phyloP scores from a whole-genome alignment of 1,140 invertebrate species.

The Caerostris extrusa region DNA sequence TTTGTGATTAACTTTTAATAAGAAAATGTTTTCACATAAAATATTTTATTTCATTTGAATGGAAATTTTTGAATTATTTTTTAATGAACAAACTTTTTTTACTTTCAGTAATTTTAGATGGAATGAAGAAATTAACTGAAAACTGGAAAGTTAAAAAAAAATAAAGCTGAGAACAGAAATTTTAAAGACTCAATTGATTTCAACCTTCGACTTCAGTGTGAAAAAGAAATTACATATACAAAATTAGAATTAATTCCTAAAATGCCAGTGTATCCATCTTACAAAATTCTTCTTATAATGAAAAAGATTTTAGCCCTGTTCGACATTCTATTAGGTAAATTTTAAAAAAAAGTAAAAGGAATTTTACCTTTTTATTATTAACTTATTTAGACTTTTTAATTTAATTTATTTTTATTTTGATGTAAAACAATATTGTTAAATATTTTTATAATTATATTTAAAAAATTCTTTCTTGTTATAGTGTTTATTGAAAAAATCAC shows the following conservation, averaged over 20 bases:
- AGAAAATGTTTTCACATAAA: too few species aligned
- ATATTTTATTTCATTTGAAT: too few species aligned
- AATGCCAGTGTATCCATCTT: neutral
- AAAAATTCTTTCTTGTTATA: too few species aligned
- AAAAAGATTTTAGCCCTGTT: neutral
- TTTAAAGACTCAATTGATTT: conserved; percentile 58
- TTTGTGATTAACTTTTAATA: too few species aligned
- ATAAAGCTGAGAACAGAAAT: neutral
- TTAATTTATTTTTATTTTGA: too few species aligned
- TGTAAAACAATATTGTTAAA: too few species aligned
- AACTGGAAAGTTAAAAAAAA: conserved; percentile 56
- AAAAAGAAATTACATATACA: neutral
- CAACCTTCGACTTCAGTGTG: neutral
- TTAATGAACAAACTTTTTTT: neutral
- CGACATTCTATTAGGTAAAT: conserved; percentile 32
- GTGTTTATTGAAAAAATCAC: too few species aligned
- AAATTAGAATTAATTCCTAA: neutral
- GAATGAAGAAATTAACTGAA: conserved; percentile 43
- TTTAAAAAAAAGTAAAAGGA: neutral
- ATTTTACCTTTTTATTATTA: too few species aligned
- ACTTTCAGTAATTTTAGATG: neutral
- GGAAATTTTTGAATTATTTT: too few species aligned
- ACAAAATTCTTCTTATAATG: neutral
- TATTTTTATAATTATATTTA: too few species aligned
- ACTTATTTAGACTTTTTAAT: too few species aligned